A percentile compares a stretch with the other conserved stretches of the same genome.
phyloP scores from a whole-genome alignment of 2,113 vertebrate genomes.

The Scopus umbretta region DNA sequence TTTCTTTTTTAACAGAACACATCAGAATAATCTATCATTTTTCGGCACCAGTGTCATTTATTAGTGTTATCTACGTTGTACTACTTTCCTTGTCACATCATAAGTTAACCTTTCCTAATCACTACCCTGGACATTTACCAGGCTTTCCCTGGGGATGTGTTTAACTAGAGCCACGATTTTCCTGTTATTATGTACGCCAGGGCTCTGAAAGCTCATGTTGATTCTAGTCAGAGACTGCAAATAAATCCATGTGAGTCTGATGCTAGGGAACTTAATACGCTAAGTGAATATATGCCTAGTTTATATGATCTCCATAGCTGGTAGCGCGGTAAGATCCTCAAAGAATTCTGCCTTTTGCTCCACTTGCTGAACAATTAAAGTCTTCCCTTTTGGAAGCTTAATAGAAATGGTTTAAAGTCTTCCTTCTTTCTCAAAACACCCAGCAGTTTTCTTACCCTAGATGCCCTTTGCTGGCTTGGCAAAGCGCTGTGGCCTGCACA shows the following conservation, averaged over 20 bases:
- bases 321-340: not conserved
- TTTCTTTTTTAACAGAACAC: not conserved
- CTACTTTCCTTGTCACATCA: slow-evolving; percentile 49
- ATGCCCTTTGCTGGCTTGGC: not conserved
- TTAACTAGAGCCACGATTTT: slow-evolving; percentile 43
- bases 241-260: not conserved
- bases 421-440: not conserved
- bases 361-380: not conserved
- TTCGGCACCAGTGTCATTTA: slow-evolving; percentile 4
- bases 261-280: not conserved
- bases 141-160: slow-evolving; percentile 44
- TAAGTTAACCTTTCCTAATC: slow-evolving; percentile 64
- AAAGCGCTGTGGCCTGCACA: not conserved
- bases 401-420: not conserved
- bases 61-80: slow-evolving; percentile 59
- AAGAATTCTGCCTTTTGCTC: not conserved
- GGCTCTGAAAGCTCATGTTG: not conserved
- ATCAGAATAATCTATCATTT: slow-evolving; percentile 14
- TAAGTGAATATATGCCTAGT: not conserved
- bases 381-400: not conserved
- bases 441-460: not conserved
- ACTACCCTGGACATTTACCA: slow-evolving; percentile 55
- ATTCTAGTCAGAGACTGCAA: slow-evolving; percentile 6
- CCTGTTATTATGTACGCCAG: slow-evolving; percentile 30
- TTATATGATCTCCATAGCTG: not conserved